Evolutionary conservation across 2,888 invertebrate species (phyloP), one percentile per base, ranked within the genome.

Genomic region (Mystacides longicornis): DNA sequence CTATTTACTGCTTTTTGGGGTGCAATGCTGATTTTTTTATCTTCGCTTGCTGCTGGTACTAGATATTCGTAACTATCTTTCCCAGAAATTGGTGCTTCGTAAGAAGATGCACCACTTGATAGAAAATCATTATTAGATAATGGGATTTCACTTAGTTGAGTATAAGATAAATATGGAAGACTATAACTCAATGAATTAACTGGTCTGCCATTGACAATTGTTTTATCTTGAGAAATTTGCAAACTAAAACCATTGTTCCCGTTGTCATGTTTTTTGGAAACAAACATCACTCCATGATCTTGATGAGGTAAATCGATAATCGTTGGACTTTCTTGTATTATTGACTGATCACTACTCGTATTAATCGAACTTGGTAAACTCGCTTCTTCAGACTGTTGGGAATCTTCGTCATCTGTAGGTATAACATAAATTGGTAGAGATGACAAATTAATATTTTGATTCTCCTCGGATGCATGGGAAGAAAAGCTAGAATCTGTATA

Each of bases 131-230:
- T 45, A 14, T 37, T 42, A 18, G 52, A 42, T 11, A 55, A 23
- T 27, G 60, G 60, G n/a, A 59, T 37, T 48, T 57, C 48, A 33
- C 53, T 51, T 16, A 60, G 22, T 46, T 60, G 58, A 2, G 59
- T 59, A 21, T 60, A 60, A 9, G 58, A 58, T 46, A 58, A 58
- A 18, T 47, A 53, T 7, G 58, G 58, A 37, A 55, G 55, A 18
- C 57, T 55, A 52, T 23, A 60, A 20, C 48, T 54, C 1, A 55
- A 22, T 3, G 52, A 49, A 11, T n/a, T 37, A 14, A 58, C 52
- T 3, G 52, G 31, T 46, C 55, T 43, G 4, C 55, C 58, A 20
- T 51, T 19, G 11, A 23, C 43, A 23, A 46, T 23, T 7, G 47
- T 42, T 4, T 45, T 46, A 22, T 48, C 31, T 11, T 51, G 19